Conservation (phyloP, 2,888 invertebrate species). For the Rhingia campestris region DNA sequence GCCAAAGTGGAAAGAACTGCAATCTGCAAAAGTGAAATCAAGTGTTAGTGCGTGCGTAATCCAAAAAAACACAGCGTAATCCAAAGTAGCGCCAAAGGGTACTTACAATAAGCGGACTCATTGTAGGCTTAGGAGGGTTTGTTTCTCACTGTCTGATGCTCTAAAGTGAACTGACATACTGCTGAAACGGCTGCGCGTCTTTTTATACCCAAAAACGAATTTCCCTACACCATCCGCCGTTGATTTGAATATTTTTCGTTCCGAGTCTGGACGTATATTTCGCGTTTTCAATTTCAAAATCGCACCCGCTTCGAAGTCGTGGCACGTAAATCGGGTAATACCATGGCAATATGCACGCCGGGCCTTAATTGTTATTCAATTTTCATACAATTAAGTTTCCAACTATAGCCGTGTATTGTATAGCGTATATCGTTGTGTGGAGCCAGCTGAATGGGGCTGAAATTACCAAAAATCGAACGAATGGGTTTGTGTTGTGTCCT, state of each 20-base stretch:
- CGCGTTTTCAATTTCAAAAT: slow-evolving; percentile 72
- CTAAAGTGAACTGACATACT: slow-evolving; percentile 83
- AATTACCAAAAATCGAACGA: slow-evolving; percentile 31
- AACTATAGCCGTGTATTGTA: slow-evolving; percentile 17
- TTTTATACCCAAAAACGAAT: slow-evolving; percentile 80
- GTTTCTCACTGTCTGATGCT: slow-evolving; percentile 82
- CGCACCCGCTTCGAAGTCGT: slow-evolving; percentile 74
- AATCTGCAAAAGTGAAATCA: slow-evolving; percentile 77
- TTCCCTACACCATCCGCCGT: slow-evolving; percentile 45
- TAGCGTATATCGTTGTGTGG: too few relatives aligned
- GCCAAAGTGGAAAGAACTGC: slow-evolving; percentile 82
- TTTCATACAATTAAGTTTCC: slow-evolving; percentile 69
- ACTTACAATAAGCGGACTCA: slow-evolving; percentile 83
- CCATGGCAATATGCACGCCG: slow-evolving; percentile 71
- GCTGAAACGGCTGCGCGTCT: slow-evolving; percentile 78
- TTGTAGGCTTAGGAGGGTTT: slow-evolving; percentile 80
- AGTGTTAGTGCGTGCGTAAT: slow-evolving; percentile 58
- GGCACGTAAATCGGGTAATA: slow-evolving; percentile 79
- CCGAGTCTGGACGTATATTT: slow-evolving; percentile 56
- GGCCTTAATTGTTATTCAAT: slow-evolving; percentile 75
- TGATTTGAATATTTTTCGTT: slow-evolving; percentile 58
- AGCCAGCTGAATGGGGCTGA: slow-evolving; percentile 6
- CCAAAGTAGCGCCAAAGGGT: slow-evolving; percentile 45
- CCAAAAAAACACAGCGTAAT: slow-evolving; percentile 39
- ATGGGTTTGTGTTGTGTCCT: slow-evolving; percentile 44